Base-by-base conservation (phyloP, 2,113 vertebrate genomes). In the Ameiurus melas region DNA sequence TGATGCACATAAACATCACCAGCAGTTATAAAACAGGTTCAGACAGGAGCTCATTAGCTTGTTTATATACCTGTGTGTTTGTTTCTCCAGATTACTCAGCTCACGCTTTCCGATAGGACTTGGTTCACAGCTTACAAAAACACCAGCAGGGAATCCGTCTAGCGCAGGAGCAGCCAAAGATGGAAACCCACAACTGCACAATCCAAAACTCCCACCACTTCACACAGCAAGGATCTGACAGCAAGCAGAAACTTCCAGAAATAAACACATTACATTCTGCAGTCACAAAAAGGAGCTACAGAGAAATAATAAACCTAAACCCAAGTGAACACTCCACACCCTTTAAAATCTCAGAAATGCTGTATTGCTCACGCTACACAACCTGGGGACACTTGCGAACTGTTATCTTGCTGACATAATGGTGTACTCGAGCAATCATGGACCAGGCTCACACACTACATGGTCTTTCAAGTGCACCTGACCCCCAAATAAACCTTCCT, bases 131-230 rank as follows among this genome's bases (percentile, higher is more conserved):
- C 86, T 89, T 82, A 89, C 86, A 73, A 85, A 85, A 91, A 93
- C 89, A 84, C 68, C 86, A 83, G 82, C 89, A 87, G 90, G 89
- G 66, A 83, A 80, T 94, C 25, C 4, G 4, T 43, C 91, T 88
- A 92, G 60, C 91, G 79, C 86, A 66, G 91, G 33, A 91, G 86
- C 89, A 90, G 86, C 55, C 73, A 71, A 90, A 91, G 85, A 89
- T 53, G 85, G 75, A 80, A 89, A 86, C 79, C 57, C 39, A 71
- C 60, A 77, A 68, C 77, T 84, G 75, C 27, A 85, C 89, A 80
- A 86, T 39, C 25, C 10, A 9, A 22, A 25, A 27, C 25, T n/a
- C n/a, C 55, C 47, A 83, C 36, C 51, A 36, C 43, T 22, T 7
- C 53, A 19, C 64, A 25, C 0, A 8, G 47, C 30, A 79, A 82